Conservation (phyloP, 2,113 vertebrate species). For the Zootoca vivipara region DNA sequence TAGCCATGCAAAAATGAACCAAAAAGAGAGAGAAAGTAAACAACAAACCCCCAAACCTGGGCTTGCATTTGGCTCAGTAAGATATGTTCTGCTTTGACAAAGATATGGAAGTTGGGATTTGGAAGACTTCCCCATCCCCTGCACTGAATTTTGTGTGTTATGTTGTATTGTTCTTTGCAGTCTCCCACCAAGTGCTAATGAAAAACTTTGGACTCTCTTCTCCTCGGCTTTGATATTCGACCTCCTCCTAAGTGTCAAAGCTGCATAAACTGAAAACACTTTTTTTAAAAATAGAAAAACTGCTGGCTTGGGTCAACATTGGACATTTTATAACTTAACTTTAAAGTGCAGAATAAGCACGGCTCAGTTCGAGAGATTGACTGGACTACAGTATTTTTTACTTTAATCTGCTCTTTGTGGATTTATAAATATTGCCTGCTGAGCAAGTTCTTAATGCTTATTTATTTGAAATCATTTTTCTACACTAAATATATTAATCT, state of each 20-base stretch:
- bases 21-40: slow-evolving; percentile 21
- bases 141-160: slow-evolving; percentile 67
- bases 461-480: slow-evolving; percentile 82
- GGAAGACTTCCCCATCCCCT: slow-evolving; percentile 71
- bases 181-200: slow-evolving; percentile 75
- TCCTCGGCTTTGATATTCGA: slow-evolving; percentile 77
- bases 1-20: slow-evolving; percentile 64
- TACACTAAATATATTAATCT: slow-evolving; percentile 76
- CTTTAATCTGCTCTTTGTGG: slow-evolving; percentile 75
- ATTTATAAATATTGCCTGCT: slow-evolving; percentile 83
- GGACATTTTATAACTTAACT: slow-evolving; percentile 77
- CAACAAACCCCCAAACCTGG: slow-evolving; percentile 28
- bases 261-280: slow-evolving; percentile 78
- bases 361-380: slow-evolving; percentile 74
- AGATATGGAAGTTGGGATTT: slow-evolving; percentile 74
- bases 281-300: slow-evolving; percentile 61
- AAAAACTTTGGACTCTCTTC: slow-evolving; percentile 74
- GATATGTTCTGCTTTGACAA: slow-evolving; percentile 70
- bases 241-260: slow-evolving; percentile 75
- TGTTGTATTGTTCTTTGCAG: slow-evolving; percentile 71
- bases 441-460: slow-evolving; percentile 82
- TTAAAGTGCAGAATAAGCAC: slow-evolving; percentile 72
- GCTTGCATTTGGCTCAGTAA: slow-evolving; percentile 72
- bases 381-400: slow-evolving; percentile 71
- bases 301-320: slow-evolving; percentile 77